Evolutionary conservation across 2,888 invertebrate genomes (phyloP), one percentile per base, ranked within the genome.

Genomic region (Emmelina monodactyla): DNA sequence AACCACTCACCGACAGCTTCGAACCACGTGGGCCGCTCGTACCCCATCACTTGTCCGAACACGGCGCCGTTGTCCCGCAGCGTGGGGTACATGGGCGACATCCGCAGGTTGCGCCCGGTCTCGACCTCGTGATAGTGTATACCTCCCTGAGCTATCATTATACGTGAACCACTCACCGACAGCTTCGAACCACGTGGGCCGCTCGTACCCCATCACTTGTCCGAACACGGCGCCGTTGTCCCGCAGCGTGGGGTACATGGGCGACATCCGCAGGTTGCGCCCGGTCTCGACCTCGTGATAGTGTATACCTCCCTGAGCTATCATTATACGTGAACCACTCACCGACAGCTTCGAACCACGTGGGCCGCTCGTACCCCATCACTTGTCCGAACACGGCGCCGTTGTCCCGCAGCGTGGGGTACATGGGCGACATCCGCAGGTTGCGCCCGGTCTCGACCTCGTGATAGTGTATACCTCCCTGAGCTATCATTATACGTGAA

Each of bases 21-120:
- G 59, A 97, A 98, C 87, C 92, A 97, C 22, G 91, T 86, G 0
- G 97, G 96, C 42, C 97, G 81, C 65, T 98, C 98, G 62, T 97
- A 98, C 0, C 97, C 97, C 95, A 97, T 97, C 16, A 94, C 92
- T 65, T 97, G 97, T 0, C 95, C 94, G 62, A 98, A 98, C 4
- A 95, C 91, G 0, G 95, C 98, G 0, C 97, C 97, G 7, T 90
- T 91, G 58, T 92, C 92, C 44, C 91, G 85, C 11, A 97, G 73
- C 39, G 93, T 90, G 0, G 96, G 93, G 76, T 95, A 97, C 43
- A 98, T 92, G 0, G 97, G 97, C 0, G 97, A 97, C 85, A 94
- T 91, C 34, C 98, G 82, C 11, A 98, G 73, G 63, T 95, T 94
- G 34, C 96, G 84, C 0, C 95, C 92, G 1, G 91, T 93, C 56